Evolutionary conservation across 2,113 vertebrate genomes (phyloP), one percentile per base, ranked within the genome.

Genomic region (Galeopterus variegatus): DNA sequence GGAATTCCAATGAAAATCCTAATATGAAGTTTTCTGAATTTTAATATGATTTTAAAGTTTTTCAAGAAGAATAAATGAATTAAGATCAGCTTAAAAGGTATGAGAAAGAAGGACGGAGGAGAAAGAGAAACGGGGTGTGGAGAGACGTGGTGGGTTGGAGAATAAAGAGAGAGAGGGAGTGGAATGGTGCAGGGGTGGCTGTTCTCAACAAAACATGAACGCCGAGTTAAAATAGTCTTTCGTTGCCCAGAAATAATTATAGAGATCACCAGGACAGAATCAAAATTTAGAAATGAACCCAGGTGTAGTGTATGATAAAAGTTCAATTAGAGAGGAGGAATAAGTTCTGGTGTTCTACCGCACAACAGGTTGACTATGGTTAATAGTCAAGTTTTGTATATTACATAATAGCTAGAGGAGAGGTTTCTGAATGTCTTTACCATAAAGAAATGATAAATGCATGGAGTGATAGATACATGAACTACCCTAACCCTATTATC

Each of bases 41-140:
- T 56, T 76, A 33, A 50, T 48, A 50, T 45, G 54, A 80, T 70
- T 62, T 24, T 45, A 36, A 88, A 94, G n/a, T 62, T 92, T 60
- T 80, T 50, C 73, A 77, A 92, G 76, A 84, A 85, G 54, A 93
- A 95, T 73, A 60, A 93, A 60, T 23, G 24, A 31, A 6, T 21
- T 21, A 28, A 23, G 18, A n/a, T 48, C 50, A 26, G 19, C 33
- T 19, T 21, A 11, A 76, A 56, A 41, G 28, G 56, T 79, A 58
- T 4, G 50, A 56, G 19, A 31, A 17, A 41, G 10, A 12, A 4
- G n/a, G 6, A 45, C 4, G 4, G 17, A 2, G 56, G 10, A 4
- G 41, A 15, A 2, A 1, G 1, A 2, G 14, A 5, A 2, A 8
- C 17, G 14, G 26, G 8, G 54, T 3, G 5, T 41, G 13, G 10